Evolutionary conservation across 2,797 vertebrate species (phyloP).

Genomic region (Brotula barbata): DNA sequence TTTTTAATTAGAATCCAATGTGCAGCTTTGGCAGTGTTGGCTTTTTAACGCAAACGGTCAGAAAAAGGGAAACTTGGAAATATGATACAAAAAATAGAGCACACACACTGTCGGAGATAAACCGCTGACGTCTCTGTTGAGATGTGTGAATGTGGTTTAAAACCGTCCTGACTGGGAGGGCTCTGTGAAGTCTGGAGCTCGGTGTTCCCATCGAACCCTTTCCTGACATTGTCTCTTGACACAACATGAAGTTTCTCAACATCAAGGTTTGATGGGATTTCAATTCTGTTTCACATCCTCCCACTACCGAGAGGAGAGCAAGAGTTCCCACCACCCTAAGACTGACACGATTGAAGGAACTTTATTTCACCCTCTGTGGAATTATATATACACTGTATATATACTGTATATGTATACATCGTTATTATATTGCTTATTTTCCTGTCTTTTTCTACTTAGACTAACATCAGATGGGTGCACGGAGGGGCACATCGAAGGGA

Average conservation of each 20-base stretch:
- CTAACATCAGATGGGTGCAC: no score
- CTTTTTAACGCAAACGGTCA: background rate
- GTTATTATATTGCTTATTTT: slow-evolving; percentile 31
- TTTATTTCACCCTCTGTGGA: no score
- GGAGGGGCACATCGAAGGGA: background rate
- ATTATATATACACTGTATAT: no score
- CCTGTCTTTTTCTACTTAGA: slow-evolving; percentile 24
- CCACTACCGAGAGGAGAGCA: background rate
- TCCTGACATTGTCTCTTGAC: slow-evolving; percentile 62
- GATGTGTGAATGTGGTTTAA: slow-evolving; percentile 23
- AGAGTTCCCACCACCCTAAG: slow-evolving; percentile 25
- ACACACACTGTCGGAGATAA: background rate
- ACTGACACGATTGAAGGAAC: background rate
- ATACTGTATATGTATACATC: no score
- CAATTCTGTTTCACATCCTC: background rate
- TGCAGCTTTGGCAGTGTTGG: background rate
- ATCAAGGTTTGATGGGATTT: background rate
- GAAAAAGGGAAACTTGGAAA: background rate
- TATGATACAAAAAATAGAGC: background rate
- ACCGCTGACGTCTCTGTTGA: slow-evolving; percentile 9
- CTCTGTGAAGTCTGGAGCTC: slow-evolving; percentile 8
- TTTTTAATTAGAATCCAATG: background rate
- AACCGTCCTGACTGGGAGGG: background rate
- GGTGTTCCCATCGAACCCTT: slow-evolving; percentile 36
- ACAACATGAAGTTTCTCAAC: slow-evolving; percentile 34